A percentile compares a stretch with the other conserved stretches of the same genome.
These are phyloP conservation scores for Germaria angustata DNA, from an alignment of 2,888 invertebrate species.

Conservation along the genomic window DNA sequence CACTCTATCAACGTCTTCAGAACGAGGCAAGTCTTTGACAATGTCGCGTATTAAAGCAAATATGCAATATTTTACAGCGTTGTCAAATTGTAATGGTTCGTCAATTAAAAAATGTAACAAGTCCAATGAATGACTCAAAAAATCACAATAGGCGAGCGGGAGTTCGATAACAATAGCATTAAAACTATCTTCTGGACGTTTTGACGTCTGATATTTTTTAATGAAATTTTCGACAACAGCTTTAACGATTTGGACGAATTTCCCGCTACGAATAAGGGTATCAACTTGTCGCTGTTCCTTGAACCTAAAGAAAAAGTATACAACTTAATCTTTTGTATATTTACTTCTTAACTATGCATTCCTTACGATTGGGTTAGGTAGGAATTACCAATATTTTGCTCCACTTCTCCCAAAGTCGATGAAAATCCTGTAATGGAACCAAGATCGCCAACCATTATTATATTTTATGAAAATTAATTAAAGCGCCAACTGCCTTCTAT, in stretches of 20 bases:
- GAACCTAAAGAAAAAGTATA: conserved; percentile 68
- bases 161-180: conserved; percentile 72
- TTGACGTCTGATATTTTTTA: conserved; percentile 67
- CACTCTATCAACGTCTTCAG: not conserved
- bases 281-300: conserved; percentile 74
- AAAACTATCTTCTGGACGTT: conserved; percentile 73
- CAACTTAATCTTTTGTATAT: not conserved
- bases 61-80: conserved; percentile 73
- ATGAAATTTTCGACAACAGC: conserved; percentile 70
- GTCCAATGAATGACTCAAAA: conserved; percentile 68
- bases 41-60: conserved; percentile 72
- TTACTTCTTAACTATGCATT: not conserved
- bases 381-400: not conserved
- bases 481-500: too few relatives aligned
- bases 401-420: not conserved
- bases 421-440: not conserved
- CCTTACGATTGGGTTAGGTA: conserved; percentile 65
- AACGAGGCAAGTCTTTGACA: conserved; percentile 56
- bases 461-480: too few relatives aligned
- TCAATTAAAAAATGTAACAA: conserved; percentile 72
- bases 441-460: conserved; percentile 7
- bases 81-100: conserved; percentile 74
- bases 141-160: conserved; percentile 71
- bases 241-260: conserved; percentile 72
- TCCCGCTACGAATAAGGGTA: conserved; percentile 70